Evolutionary conservation across 2,797 vertebrate species (phyloP).

Genomic region (Masticophis lateralis): DNA sequence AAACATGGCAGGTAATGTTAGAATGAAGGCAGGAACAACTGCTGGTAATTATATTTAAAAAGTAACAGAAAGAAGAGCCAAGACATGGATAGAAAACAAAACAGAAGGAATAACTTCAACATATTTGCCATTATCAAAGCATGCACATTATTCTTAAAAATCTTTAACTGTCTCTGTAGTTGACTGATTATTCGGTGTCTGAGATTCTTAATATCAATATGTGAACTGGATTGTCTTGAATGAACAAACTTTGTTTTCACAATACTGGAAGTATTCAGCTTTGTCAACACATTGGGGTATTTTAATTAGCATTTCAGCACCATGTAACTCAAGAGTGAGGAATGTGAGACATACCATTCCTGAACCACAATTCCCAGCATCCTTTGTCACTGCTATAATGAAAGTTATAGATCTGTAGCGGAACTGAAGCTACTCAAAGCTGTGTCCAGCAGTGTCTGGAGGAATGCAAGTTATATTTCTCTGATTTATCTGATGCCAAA

Average conservation of each 20-base stretch:
- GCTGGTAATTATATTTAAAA: not conserved
- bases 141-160: not conserved
- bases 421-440: not conserved
- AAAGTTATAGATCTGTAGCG: not conserved
- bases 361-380: not conserved
- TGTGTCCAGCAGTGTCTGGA: not conserved
- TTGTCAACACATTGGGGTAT: not conserved
- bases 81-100: rapidly evolving
- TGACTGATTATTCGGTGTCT: not conserved
- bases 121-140: not conserved
- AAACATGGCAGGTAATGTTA: not conserved
- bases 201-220: not conserved
- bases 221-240: not conserved
- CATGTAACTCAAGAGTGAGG: not conserved
- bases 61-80: not conserved
- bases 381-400: not conserved
- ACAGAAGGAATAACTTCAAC: not conserved
- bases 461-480: not conserved
- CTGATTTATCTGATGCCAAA: not conserved
- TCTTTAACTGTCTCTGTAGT: not conserved
- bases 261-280: not conserved
- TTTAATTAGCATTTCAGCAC: not conserved
- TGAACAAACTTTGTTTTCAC: not conserved
- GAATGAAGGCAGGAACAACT: not conserved
- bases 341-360: not conserved